Conservation (phyloP, 2,888 invertebrate species). For the Philhelius pedissequus region DNA sequence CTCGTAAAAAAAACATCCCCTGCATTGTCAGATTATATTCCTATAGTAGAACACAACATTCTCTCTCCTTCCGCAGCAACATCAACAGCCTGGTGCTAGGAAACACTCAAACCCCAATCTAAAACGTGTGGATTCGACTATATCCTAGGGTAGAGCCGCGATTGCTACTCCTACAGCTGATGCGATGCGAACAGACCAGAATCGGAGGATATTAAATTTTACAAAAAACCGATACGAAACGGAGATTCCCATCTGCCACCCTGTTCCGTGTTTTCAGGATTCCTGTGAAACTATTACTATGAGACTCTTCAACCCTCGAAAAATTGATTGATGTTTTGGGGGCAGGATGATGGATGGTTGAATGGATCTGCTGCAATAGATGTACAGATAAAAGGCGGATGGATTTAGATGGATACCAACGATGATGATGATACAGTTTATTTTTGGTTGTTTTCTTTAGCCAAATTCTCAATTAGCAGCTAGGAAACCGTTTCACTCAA, state of each 20-base stretch:
- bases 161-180: background rate
- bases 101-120: background rate
- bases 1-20: background rate
- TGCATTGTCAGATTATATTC: background rate
- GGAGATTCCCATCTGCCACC: slow-evolving; percentile 35
- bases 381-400: slow-evolving; percentile 30
- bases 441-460: background rate
- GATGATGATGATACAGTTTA: slow-evolving; percentile 30
- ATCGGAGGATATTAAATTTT: slow-evolving; percentile 64
- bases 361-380: slow-evolving; percentile 26
- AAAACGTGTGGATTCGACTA: background rate
- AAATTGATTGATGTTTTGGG: slow-evolving; percentile 43
- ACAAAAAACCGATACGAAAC: slow-evolving; percentile 60
- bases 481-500: slow-evolving; percentile 20
- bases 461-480: slow-evolving; percentile 53
- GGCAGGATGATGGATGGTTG: slow-evolving; percentile 12
- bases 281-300: background rate
- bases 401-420: slow-evolving; percentile 8
- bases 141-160: background rate
- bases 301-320: background rate
- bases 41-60: background rate
- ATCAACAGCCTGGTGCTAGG: background rate
- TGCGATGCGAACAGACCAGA: background rate
- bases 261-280: background rate
- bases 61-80: background rate